Evolutionary conservation across 2,797 vertebrate species (phyloP), one percentile per base, ranked within the genome.

Genomic region (Hypotaenidia okinawae): DNA sequence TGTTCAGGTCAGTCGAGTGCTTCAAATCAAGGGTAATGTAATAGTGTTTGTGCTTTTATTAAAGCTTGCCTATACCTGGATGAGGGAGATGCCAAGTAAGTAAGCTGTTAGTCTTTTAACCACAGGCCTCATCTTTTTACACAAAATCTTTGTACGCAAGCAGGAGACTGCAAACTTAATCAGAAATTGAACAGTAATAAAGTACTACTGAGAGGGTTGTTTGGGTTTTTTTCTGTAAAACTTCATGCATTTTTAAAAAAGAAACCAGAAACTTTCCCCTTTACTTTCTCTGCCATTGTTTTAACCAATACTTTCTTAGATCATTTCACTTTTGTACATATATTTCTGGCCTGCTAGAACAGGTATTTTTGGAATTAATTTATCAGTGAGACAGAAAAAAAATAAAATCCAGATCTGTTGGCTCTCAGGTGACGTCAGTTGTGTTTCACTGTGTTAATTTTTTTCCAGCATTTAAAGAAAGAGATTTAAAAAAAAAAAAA

Each of bases 341-440:
- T 4, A 28, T 54, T 86, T 35, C 11, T 10, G 59, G 51, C 13
- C 58, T 8, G 9, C 92, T 88, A 89, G 35, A 90, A 76, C 5
- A 59, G 2, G 11, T 37, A 67, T 28, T 73, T 63, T 70, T 52
- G 27, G 17, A 92, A 66, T 10, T 0, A 75, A 69, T 67, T 84
- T 0, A 81, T 74, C 45, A 88, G 32, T 25, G 9, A 89, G 58
- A 64, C 22, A 84, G 24, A 66, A 84, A 16, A 66, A 84, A 79
- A 80, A 80, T 41, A 8, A 90, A 94, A 94, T 84, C 74, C 83
- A 94, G 70, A 33, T 82, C 83, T 94, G 84, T 35, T 77, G 54
- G 45, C 68, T 52, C 32, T 45, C 73, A 77, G 17, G 14, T 90
- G 90, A 59, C 16, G 67, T 74, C 54, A 72, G 54, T 25, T 72